phyloP scores from a whole-genome alignment of 2,888 invertebrate species.

The Drosophila ezoana region DNA sequence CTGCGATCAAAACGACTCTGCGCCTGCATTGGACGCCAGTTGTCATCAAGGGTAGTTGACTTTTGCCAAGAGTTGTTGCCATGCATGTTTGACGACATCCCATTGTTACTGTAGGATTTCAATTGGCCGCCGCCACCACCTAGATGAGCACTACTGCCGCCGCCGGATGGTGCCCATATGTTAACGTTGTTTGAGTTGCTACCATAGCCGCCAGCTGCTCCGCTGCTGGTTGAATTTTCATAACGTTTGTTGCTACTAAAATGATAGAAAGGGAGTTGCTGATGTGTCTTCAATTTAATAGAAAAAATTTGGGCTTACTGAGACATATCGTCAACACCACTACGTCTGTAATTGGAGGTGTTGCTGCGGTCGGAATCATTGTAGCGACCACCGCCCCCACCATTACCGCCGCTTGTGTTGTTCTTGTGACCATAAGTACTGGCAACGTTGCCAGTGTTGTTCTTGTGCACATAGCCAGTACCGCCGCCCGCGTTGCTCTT shows the following conservation, averaged over 20 bases:
- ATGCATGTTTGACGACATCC: conserved; percentile 79
- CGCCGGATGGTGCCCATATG: conserved; percentile 75
- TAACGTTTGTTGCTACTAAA: conserved; percentile 81
- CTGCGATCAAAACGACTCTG: conserved; percentile 85
- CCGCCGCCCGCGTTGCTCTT: conserved; percentile 54
- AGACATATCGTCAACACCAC: conserved; percentile 71
- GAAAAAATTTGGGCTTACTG: conserved; percentile 44
- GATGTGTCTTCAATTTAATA: background rate
- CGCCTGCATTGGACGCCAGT: conserved; percentile 82
- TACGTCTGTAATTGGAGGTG: conserved; percentile 73
- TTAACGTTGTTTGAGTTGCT: conserved; percentile 67
- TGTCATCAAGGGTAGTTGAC: conserved; percentile 72
- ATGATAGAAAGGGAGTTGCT: background rate
- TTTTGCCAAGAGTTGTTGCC: conserved; percentile 82
- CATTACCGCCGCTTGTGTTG: conserved; percentile 50
- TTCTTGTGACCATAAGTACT: conserved; percentile 72
- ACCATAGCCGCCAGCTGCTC: conserved; percentile 66
- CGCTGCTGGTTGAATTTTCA: conserved; percentile 76
- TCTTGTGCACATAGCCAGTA: conserved; percentile 68
- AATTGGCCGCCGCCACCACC: conserved; percentile 70
- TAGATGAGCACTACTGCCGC: conserved; percentile 66
- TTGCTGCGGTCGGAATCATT: conserved; percentile 78
- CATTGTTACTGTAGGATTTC: conserved; percentile 83
- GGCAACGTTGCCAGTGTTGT: conserved; percentile 48
- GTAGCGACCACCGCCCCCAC: conserved; percentile 70